Conservation (phyloP, 2,888 invertebrate species). For the Drosophila nigricruria region DNA sequence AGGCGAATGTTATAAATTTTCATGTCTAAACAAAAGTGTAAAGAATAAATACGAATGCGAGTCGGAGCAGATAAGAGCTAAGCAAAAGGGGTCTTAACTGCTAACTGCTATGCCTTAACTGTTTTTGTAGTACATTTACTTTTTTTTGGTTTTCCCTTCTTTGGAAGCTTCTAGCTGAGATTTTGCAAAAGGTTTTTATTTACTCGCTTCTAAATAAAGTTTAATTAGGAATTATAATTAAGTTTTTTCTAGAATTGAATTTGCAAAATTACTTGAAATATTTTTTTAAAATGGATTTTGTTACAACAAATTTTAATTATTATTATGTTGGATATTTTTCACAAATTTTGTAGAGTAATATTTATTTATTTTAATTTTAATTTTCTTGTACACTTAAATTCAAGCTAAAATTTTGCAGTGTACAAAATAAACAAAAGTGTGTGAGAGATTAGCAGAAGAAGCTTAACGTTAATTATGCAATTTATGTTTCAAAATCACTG, state of each 20-base stretch:
- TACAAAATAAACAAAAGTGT: conserved; percentile 2
- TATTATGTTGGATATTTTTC: too few species aligned
- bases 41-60: conserved; percentile 70
- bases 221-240: too few species aligned
- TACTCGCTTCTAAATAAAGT: too few species aligned
- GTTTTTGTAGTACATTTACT: neutral
- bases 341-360: too few species aligned
- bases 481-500: neutral
- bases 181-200: neutral
- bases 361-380: too few species aligned
- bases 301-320: too few species aligned
- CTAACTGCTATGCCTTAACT: neutral
- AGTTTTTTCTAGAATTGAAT: too few species aligned
- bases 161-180: neutral
- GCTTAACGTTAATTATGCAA: conserved; percentile 4
- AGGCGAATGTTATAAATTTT: conserved; percentile 64
- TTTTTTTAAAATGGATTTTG: too few species aligned
- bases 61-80: conserved; percentile 54
- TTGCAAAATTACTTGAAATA: too few species aligned
- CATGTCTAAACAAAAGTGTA: conserved; percentile 81
- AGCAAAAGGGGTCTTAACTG: conserved; percentile 20
- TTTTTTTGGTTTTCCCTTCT: neutral
- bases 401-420: neutral
- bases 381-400: neutral
- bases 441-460: conserved; percentile 4